These are phyloP conservation scores for Notiomystis cincta DNA, from an alignment of 2,113 vertebrate species.

Conservation along the genomic window DNA sequence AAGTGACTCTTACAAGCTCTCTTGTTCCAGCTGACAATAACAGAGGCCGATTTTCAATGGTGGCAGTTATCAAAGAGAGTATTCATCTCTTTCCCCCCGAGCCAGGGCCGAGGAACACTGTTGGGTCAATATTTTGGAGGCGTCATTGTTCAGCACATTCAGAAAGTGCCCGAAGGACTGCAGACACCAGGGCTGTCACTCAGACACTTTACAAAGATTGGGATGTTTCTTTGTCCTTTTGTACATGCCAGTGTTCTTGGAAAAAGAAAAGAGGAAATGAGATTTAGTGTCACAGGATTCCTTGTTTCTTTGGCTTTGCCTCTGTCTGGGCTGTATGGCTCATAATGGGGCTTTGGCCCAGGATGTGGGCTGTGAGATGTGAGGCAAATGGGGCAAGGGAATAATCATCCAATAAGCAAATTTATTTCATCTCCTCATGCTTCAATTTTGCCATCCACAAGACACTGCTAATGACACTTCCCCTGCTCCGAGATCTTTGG, in stretches of 20 bases:
- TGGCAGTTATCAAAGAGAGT: background rate
- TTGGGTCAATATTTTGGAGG: slow-evolving; percentile 51
- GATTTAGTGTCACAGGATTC: slow-evolving; percentile 9
- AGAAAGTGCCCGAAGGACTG: background rate
- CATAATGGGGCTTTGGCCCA: slow-evolving; percentile 37
- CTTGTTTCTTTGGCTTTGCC: slow-evolving; percentile 16
- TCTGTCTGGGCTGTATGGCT: background rate
- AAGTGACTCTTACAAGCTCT: background rate
- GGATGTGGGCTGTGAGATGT: slow-evolving; percentile 36
- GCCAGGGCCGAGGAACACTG: background rate
- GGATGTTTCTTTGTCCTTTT: slow-evolving; percentile 31
- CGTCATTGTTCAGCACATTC: background rate
- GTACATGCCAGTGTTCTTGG: slow-evolving; percentile 1
- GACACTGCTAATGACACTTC: slow-evolving; percentile 39
- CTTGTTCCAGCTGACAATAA: slow-evolving; percentile 25
- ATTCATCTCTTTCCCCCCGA: background rate
- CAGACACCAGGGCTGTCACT: slow-evolving; percentile 1
- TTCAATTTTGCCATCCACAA: slow-evolving; percentile 52
- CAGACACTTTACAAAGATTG: slow-evolving; percentile 13
- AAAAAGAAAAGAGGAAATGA: slow-evolving; percentile 31
- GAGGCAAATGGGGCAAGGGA: slow-evolving; percentile 7
- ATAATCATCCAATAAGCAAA: slow-evolving; percentile 54
- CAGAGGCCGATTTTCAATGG: background rate
- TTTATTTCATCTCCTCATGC: slow-evolving; percentile 58
- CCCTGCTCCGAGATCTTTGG: slow-evolving; percentile 28